Evolutionary conservation across 2,113 vertebrate species (phyloP).

Genomic region (Glareola pratincola): DNA sequence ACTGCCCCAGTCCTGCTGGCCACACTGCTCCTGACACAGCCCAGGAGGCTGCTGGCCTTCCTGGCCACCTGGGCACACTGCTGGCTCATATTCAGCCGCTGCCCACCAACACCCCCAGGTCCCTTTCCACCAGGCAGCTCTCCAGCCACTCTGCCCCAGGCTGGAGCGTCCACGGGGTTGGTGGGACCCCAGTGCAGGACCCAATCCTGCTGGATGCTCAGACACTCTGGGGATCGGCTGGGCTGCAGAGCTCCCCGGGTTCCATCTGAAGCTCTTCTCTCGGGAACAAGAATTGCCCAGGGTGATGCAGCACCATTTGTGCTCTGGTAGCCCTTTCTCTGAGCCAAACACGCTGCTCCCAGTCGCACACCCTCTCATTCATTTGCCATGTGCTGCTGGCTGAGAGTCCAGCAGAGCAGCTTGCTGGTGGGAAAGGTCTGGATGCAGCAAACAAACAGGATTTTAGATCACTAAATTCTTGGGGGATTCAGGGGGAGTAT

Average conservation of each 20-base stretch:
- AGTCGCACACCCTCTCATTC: not conserved
- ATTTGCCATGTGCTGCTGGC: not conserved
- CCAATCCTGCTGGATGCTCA: not conserved
- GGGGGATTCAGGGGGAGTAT: not conserved
- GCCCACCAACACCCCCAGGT: too few species aligned
- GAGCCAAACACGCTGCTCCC: not conserved
- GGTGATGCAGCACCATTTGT: not conserved
- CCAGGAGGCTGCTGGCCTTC: too few species aligned
- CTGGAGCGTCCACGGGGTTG: too few species aligned
- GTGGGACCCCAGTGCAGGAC: too few species aligned
- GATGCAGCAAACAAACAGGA: not conserved
- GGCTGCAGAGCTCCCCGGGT: fast-evolving
- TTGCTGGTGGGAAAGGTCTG: not conserved
- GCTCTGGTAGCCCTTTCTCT: not conserved
- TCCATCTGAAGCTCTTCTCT: not conserved
- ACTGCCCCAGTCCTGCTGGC: too few species aligned
- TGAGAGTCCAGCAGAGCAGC: not conserved
- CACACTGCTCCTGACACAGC: too few species aligned
- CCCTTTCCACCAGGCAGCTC: too few species aligned
- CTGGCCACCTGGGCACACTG: too few species aligned
- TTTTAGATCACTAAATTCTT: not conserved
- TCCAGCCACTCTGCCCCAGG: too few species aligned
- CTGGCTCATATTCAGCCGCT: too few species aligned
- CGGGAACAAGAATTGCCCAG: not conserved
- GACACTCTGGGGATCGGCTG: not conserved